phyloP scores from a whole-genome alignment of 2,888 invertebrate genomes.

The Ptychoptera contaminata region DNA sequence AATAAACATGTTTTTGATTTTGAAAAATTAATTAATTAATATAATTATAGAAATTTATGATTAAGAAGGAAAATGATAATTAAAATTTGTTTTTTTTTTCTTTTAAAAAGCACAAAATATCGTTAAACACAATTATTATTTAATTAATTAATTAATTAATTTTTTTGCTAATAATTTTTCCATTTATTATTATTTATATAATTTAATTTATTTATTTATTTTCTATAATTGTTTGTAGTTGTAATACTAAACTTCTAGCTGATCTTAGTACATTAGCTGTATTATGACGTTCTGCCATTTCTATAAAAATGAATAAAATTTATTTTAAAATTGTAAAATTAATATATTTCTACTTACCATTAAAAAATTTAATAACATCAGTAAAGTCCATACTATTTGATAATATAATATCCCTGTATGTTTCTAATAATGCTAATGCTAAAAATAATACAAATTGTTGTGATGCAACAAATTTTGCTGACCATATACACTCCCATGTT shows the following conservation, averaged over 20 bases:
- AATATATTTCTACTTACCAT: conserved; percentile 44
- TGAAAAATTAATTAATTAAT: no score
- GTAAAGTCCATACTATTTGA: conserved; percentile 96
- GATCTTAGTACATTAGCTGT: conserved; percentile 65
- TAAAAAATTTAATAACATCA: conserved; percentile 95
- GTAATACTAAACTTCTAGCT: conserved; percentile 71
- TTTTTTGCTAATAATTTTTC: neutral
- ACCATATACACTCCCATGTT: conserved; percentile 94
- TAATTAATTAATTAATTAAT: no score
- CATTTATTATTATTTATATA: neutral
- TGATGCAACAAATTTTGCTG: conserved; percentile 72
- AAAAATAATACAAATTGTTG: conserved; percentile 85
- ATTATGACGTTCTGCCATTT: conserved; percentile 94
- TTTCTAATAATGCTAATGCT: conserved; percentile 79
- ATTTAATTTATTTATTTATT: conserved; percentile 49
- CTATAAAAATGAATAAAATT: conserved; percentile 36
- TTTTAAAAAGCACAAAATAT: no score
- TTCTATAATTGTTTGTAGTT: conserved; percentile 82
- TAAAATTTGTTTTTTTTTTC: no score
- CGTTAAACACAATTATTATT: no score
- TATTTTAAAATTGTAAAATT: neutral
- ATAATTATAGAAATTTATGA: no score
- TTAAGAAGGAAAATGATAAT: no score
- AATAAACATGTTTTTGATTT: no score
- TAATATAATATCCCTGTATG: conserved; percentile 85